Conservation (phyloP, 2,888 invertebrate genomes). For the Aphrophora alni region DNA sequence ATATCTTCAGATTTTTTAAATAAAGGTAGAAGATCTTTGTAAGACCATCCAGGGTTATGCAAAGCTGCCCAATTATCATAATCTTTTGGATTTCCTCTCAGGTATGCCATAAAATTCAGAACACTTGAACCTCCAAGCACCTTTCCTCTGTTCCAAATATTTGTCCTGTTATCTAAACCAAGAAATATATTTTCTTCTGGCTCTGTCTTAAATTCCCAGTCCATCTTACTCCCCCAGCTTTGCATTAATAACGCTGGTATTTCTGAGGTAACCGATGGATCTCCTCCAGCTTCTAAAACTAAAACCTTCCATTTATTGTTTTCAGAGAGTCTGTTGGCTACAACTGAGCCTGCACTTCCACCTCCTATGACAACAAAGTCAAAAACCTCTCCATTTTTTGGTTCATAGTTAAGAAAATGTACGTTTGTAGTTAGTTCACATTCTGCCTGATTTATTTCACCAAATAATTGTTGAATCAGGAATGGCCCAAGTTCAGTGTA, state of each 20-base stretch:
- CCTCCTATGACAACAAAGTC: conserved; percentile 87
- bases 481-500: no score
- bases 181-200: conserved; percentile 80
- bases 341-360: conserved; percentile 87
- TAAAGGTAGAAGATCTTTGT: conserved; percentile 78
- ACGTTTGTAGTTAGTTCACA: neutral
- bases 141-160: conserved; percentile 92
- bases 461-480: no score
- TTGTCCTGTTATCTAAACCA: conserved; percentile 84
- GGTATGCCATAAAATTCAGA: conserved; percentile 90
- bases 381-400: conserved; percentile 43
- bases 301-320: conserved; percentile 81
- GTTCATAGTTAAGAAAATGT: neutral
- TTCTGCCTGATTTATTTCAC: neutral
- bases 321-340: conserved; percentile 83
- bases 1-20: conserved; percentile 88
- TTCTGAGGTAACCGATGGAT: conserved; percentile 87
- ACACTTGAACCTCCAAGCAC: conserved; percentile 75
- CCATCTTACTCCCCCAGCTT: conserved; percentile 81
- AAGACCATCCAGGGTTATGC: conserved; percentile 88
- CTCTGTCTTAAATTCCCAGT: conserved; percentile 88
- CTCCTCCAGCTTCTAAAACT: conserved; percentile 77
- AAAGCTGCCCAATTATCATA: conserved; percentile 85
- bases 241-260: conserved; percentile 82
- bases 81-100: conserved; percentile 84